Evolutionary conservation across 2,113 vertebrate genomes (phyloP).

Genomic region (Chascanopsetta lugubris): DNA sequence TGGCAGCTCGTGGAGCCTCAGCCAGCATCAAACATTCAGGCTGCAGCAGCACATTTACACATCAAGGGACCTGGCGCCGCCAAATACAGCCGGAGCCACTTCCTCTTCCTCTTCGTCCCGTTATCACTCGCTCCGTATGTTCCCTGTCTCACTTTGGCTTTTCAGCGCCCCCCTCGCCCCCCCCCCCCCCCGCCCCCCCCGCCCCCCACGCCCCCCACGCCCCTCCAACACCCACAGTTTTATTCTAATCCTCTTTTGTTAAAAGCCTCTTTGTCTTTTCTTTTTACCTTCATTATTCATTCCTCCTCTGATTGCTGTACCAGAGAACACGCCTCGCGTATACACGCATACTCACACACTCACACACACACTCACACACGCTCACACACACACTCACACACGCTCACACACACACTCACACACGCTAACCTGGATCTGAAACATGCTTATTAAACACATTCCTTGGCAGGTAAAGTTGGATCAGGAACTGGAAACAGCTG

Average conservation of each 20-base stretch:
- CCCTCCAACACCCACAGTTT: conserved; percentile 23
- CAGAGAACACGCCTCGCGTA: no score
- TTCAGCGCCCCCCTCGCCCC: conserved; percentile 11
- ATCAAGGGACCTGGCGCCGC: conserved; percentile 62
- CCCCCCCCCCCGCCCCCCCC: background rate
- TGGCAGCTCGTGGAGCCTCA: conserved; percentile 41
- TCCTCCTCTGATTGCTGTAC: conserved; percentile 25
- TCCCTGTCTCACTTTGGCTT: conserved; percentile 45
- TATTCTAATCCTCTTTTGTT: conserved; percentile 64
- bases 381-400: no score
- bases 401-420: no score
- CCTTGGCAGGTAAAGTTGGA: background rate
- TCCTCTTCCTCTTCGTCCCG: conserved; percentile 30
- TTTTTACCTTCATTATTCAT: conserved; percentile 47
- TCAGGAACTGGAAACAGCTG: background rate
- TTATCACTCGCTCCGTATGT: conserved; percentile 58
- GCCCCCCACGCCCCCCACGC: background rate
- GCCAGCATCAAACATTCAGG: conserved; percentile 73
- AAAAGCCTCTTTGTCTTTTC: conserved; percentile 62
- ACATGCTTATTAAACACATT: background rate
- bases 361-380: no score
- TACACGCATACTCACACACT: no score
- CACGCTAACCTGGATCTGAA: background rate
- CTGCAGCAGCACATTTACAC: conserved; percentile 66
- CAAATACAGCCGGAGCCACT: conserved; percentile 46